Evolutionary conservation across 2,888 invertebrate species (phyloP).

Genomic region (Tipula confusa): DNA sequence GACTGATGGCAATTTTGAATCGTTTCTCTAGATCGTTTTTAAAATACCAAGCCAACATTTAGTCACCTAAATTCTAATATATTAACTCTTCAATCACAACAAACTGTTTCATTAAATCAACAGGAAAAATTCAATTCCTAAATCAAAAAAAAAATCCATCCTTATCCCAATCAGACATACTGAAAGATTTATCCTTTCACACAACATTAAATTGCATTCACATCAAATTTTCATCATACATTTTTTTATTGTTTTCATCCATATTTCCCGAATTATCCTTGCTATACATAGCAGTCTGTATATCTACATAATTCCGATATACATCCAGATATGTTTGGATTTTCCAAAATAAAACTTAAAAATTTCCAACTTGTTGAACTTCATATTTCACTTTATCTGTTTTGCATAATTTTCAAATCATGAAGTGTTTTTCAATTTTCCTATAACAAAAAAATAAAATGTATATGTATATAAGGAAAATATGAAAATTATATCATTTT

Average conservation of each 20-base stretch:
- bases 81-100: too few relatives aligned
- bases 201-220: slow-evolving; percentile 20
- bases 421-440: slow-evolving; percentile 25
- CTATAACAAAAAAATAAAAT: not conserved
- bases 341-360: not conserved
- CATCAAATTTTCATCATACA: slow-evolving; percentile 9
- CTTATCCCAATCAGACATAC: not conserved
- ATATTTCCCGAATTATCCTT: slow-evolving; percentile 15
- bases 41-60: too few relatives aligned
- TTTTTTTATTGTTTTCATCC: not conserved
- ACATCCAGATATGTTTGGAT: not conserved
- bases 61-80: too few relatives aligned
- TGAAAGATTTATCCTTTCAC: not conserved
- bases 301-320: not conserved
- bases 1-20: too few relatives aligned
- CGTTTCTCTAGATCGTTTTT: too few relatives aligned
- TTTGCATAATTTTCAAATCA: slow-evolving; percentile 25
- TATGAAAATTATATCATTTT: slow-evolving; percentile 21
- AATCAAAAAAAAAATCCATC: not conserved
- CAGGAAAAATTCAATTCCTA: not conserved
- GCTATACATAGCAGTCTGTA: not conserved
- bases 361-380: slow-evolving; percentile 17
- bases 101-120: not conserved
- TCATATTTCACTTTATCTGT: slow-evolving; percentile 20
- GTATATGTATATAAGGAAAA: not conserved